Percentiles rank a stretch among this genome's conserved stretches.
Conservation (phyloP, 2,888 invertebrate genomes). For the Phymatocera aterrima region DNA sequence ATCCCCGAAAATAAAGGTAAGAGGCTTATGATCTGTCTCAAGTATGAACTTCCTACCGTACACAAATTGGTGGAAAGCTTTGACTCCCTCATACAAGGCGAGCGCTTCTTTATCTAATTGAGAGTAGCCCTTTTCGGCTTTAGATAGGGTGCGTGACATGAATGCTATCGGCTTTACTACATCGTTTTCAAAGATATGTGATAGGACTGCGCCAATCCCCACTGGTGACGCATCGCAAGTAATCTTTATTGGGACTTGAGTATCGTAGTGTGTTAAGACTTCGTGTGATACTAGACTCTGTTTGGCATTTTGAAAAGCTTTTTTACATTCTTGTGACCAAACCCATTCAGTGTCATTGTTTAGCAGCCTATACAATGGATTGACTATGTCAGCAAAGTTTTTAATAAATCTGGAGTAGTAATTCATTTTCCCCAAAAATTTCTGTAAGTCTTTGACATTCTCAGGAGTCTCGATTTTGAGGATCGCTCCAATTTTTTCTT, state of each 20-base stretch:
- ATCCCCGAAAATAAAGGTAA: constrained; percentile 59
- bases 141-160: constrained; percentile 41
- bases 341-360: constrained; percentile 8
- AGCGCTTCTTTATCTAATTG: constrained; percentile 52
- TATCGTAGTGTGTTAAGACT: constrained; percentile 1
- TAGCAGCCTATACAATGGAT: constrained; percentile 11
- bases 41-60: constrained; percentile 55
- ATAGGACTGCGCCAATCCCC: not conserved
- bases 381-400: constrained; percentile 41
- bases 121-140: constrained; percentile 46
- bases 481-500: not conserved
- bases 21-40: constrained; percentile 65
- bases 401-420: constrained; percentile 34
- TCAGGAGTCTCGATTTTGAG: constrained; percentile 1
- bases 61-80: constrained; percentile 50
- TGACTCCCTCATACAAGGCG: constrained; percentile 47
- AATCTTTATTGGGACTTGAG: not conserved
- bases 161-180: constrained; percentile 42
- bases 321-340: constrained; percentile 20
- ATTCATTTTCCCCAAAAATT: constrained; percentile 22
- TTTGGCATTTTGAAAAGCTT: constrained; percentile 10
- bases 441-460: constrained; percentile 1
- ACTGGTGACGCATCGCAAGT: not conserved
- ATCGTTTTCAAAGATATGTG: not conserved
- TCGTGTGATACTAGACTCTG: constrained; percentile 3